phyloP scores from a whole-genome alignment of 2,888 invertebrate genomes.

The Noctuana brunneofusca region DNA sequence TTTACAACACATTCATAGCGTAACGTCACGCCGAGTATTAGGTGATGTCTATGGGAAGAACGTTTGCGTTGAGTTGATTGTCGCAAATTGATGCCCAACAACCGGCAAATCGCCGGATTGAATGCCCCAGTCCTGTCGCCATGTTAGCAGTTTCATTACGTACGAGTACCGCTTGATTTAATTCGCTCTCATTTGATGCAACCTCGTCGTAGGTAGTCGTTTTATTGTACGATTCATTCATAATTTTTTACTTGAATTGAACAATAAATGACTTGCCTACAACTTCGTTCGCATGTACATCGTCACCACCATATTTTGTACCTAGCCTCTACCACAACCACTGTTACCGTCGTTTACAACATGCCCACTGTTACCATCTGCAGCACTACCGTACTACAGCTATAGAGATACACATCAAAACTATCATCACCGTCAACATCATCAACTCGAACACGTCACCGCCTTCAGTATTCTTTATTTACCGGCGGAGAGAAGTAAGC shows the following conservation, averaged over 20 bases:
- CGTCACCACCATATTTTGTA: background rate
- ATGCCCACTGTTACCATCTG: background rate
- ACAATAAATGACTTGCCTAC: too few relatives aligned
- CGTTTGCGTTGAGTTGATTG: slow-evolving; percentile 53
- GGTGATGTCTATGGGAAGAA: slow-evolving; percentile 38
- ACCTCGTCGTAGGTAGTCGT: background rate
- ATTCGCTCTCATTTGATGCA: slow-evolving; percentile 9
- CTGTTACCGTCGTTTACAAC: background rate
- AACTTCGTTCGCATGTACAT: background rate
- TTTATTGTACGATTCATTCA: slow-evolving; percentile 7
- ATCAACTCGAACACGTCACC: too few relatives aligned
- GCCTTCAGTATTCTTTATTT: too few relatives aligned
- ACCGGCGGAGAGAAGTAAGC: too few relatives aligned
- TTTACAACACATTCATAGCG: slow-evolving; percentile 45
- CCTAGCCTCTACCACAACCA: background rate
- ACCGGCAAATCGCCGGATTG: slow-evolving; percentile 57
- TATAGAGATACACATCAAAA: too few relatives aligned
- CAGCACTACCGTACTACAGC: background rate
- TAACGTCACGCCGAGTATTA: slow-evolving; percentile 24
- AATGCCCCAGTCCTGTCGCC: slow-evolving; percentile 43
- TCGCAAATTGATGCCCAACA: slow-evolving; percentile 63
- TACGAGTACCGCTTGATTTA: slow-evolving; percentile 36
- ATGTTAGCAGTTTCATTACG: slow-evolving; percentile 37
- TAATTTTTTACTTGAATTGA: background rate
- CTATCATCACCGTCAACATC: too few relatives aligned